Percentiles rank a stretch among this genome's conserved stretches.
Evolutionary conservation across 1,140 invertebrate genomes (phyloP).

Genomic region (Drosophila punjabiensis): DNA sequence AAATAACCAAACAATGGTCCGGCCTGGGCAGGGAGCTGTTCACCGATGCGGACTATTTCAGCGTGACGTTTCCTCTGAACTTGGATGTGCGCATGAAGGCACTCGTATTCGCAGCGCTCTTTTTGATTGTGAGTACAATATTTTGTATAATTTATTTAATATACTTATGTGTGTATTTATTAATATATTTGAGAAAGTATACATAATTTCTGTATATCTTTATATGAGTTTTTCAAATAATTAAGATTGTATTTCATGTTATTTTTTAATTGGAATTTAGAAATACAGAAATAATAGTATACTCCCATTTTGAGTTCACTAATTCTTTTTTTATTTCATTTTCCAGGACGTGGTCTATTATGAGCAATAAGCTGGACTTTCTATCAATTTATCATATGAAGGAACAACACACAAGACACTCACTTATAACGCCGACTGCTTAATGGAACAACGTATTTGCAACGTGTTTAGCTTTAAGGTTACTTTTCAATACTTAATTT

Average conservation of each 20-base stretch:
- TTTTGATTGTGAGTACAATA: conserved; percentile 62
- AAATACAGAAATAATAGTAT: neutral
- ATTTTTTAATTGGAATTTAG: too few species aligned
- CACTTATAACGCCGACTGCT: conserved; percentile 54
- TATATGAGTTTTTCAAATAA: too few species aligned
- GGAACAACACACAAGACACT: conserved; percentile 13
- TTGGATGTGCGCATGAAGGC: conserved; percentile 78
- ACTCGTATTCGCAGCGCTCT: conserved; percentile 60
- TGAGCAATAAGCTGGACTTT: conserved; percentile 45
- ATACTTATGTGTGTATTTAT: neutral
- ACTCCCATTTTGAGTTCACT: neutral
- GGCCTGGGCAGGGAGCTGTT: conserved; percentile 65
- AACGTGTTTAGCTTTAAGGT: conserved; percentile 35
- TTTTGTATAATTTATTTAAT: neutral
- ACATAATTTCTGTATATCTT: neutral
- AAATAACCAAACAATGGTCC: conserved; percentile 72
- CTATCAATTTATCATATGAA: neutral
- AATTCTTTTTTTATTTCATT: neutral
- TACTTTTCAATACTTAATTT: conserved; percentile 11
- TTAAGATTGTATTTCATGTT: too few species aligned
- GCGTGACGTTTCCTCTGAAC: conserved; percentile 62
- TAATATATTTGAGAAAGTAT: neutral
- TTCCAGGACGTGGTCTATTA: conserved; percentile 61
- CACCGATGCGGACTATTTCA: conserved; percentile 74
- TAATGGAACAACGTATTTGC: conserved; percentile 41